A percentile compares a stretch with the other conserved stretches of the same genome.
These are phyloP conservation scores for Eudasyphora cyanicolor DNA, from an alignment of 2,888 invertebrate genomes.

Conservation along the genomic window DNA sequence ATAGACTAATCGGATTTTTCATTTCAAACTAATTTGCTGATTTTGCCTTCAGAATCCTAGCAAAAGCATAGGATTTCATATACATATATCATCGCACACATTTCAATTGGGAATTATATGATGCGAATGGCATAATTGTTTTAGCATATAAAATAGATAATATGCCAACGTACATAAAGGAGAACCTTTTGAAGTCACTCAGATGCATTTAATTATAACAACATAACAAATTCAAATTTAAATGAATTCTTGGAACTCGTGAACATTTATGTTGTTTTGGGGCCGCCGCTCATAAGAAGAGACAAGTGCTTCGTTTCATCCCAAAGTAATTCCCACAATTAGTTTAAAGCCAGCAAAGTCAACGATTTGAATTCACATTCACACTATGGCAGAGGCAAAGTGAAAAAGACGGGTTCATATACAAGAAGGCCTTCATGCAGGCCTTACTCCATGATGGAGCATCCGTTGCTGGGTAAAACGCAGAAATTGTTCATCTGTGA, in stretches of 20 bases:
- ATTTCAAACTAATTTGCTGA: too few species aligned
- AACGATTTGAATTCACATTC: not conserved
- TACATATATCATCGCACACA: too few species aligned
- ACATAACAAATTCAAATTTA: conserved; percentile 35
- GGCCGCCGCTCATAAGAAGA: conserved; percentile 32
- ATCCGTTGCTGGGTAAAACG: too few species aligned
- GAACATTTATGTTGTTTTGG: conserved; percentile 34
- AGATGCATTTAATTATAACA: conserved; percentile 26
- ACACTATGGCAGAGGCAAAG: conserved; percentile 26
- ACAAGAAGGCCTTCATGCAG: not conserved
- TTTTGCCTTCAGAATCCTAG: too few species aligned
- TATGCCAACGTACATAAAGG: not conserved
- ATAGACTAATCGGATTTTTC: too few species aligned
- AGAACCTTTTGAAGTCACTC: conserved; percentile 4
- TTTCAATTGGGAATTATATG: too few species aligned
- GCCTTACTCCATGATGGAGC: too few species aligned
- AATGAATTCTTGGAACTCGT: conserved; percentile 19
- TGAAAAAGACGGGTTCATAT: conserved; percentile 10
- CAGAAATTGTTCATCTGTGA: too few species aligned
- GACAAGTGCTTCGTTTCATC: conserved; percentile 33
- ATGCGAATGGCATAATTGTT: not conserved
- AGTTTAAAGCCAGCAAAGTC: conserved; percentile 3
- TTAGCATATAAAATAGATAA: not conserved
- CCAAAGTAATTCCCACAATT: conserved; percentile 53
- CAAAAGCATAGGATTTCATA: too few species aligned